A percentile compares a stretch with the other conserved stretches of the same genome.
phyloP scores from a whole-genome alignment of 2,888 invertebrate genomes.

The Prionchulus punctatus region DNA sequence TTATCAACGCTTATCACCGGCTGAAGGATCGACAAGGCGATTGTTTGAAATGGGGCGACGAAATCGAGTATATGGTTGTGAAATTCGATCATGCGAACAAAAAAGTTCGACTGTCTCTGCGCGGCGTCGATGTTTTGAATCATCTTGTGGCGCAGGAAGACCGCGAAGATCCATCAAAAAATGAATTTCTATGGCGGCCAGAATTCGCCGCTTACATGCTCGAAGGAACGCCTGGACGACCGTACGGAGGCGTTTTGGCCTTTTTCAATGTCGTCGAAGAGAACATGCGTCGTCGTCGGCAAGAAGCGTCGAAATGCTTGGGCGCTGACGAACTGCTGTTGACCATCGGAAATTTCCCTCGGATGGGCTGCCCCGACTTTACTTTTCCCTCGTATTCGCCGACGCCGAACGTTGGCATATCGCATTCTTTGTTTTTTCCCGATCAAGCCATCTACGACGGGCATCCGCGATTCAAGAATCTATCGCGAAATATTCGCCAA shows the following conservation, averaged over 20 bases:
- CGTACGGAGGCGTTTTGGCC: conserved; percentile 75
- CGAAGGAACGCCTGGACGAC: conserved; percentile 82
- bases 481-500: conserved; percentile 77
- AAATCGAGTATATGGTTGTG: conserved; percentile 89
- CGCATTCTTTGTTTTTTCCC: conserved; percentile 69
- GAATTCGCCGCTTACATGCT: conserved; percentile 99
- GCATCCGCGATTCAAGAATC: conserved; percentile 69
- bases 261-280: conserved; percentile 96
- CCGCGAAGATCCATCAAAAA: conserved; percentile 8
- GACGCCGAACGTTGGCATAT: conserved; percentile 53
- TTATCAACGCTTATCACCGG: conserved; percentile 72
- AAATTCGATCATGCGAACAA: conserved; percentile 75
- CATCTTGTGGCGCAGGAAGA: too few relatives aligned
- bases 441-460: conserved; percentile 80
- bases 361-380: conserved; percentile 72
- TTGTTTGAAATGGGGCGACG: conserved; percentile 86
- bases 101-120: conserved; percentile 61
- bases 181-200: conserved; percentile 79
- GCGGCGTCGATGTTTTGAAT: conserved; percentile 50
- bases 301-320: conserved; percentile 57
- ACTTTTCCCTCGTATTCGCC: conserved; percentile 55
- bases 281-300: conserved; percentile 65
- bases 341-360: conserved; percentile 49
- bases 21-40: conserved; percentile 77
- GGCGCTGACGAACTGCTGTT: conserved; percentile 28